A percentile compares a stretch with the other conserved stretches of the same genome.
Evolutionary conservation across 2,888 invertebrate species (phyloP).

Genomic region (Ecliptopera silaceata): DNA sequence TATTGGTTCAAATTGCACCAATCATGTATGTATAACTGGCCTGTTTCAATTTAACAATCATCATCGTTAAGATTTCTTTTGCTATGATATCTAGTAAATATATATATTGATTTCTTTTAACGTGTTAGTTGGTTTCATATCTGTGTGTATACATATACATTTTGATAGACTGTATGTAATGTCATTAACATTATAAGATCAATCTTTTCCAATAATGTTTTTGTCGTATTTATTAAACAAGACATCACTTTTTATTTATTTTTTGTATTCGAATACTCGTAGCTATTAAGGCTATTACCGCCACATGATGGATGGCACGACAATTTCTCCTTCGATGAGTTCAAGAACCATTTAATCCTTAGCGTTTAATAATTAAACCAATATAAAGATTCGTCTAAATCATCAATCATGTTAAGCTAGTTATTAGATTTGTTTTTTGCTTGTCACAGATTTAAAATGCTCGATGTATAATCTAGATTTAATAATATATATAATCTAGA

Average conservation of each 20-base stretch:
- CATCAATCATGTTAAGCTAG: slow-evolving; percentile 72
- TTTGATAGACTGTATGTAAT: slow-evolving; percentile 10
- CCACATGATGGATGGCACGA: slow-evolving; percentile 62
- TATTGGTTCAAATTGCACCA: slow-evolving; percentile 61
- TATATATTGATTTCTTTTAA: background rate
- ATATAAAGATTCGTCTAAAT: slow-evolving; percentile 55
- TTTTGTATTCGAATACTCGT: slow-evolving; percentile 50
- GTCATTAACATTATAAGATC: slow-evolving; percentile 18
- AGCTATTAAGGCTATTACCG: slow-evolving; percentile 57
- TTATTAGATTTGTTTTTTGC: slow-evolving; percentile 47
- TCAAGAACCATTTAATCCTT: slow-evolving; percentile 57
- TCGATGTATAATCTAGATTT: slow-evolving; percentile 2
- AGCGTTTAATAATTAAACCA: slow-evolving; percentile 70
- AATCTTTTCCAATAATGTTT: slow-evolving; percentile 10
- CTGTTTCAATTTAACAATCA: slow-evolving; percentile 56
- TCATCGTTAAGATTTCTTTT: background rate
- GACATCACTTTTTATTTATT: slow-evolving; percentile 41
- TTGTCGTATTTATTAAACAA: slow-evolving; percentile 12
- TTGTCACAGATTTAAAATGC: slow-evolving; percentile 11
- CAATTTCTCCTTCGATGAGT: slow-evolving; percentile 57
- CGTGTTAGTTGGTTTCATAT: no score
- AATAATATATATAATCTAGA: slow-evolving; percentile 19
- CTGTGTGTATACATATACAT: no score
- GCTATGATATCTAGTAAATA: background rate
- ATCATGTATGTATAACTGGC: slow-evolving; percentile 65